Base-by-base conservation (phyloP, 2,888 invertebrate species). In the Tenthredo distinguenda region DNA sequence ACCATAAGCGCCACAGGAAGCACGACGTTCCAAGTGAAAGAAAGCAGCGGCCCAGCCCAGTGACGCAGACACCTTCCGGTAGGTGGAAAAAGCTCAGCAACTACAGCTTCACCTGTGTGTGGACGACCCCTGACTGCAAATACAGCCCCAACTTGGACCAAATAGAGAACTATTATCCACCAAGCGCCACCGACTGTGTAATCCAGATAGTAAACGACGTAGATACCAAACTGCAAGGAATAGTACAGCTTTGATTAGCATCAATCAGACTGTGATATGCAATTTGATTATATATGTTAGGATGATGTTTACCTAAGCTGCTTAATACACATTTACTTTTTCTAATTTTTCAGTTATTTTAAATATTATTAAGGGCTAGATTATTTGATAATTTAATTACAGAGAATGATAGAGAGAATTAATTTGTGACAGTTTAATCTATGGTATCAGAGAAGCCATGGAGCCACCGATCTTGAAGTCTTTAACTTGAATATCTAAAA, bases 21-120 rank as follows among this genome's bases (percentile, higher is more conserved):
- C 84, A 98, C 94, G 2, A 98, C 97, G 91, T 97, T 98, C 98
- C 98, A 98, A 0, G 96, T 96, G 91, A 98, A 97, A 5, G 97
- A 97, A 34, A 97, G 93, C 86, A 98, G 93, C 12, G 97, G 96
- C 6, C 96, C 96, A 10, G 96, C 95, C 95, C 94, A 96, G 86
- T 91, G 95, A 90, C 93, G 94, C 86, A 94, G 91, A 86, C 92
- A 94, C 86, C 93, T 91, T 71, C 94, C 92, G 40, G 94, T 94
- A n/a, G 95, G 95, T 18, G 93, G 94, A 85, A 96, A 94, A 86
- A 96, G 92, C 81, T 96, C 95, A 3, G 95, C 95, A 1, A 96
- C 96, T 21, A 96, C 95, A 4, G 95, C 95, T 91, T 97, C 97
- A 1, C 98, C 97, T 87, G 97, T 96, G 92, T 97, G 98, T 0